phyloP scores from a whole-genome alignment of 2,113 vertebrate species.

The Ameiurus melas region DNA sequence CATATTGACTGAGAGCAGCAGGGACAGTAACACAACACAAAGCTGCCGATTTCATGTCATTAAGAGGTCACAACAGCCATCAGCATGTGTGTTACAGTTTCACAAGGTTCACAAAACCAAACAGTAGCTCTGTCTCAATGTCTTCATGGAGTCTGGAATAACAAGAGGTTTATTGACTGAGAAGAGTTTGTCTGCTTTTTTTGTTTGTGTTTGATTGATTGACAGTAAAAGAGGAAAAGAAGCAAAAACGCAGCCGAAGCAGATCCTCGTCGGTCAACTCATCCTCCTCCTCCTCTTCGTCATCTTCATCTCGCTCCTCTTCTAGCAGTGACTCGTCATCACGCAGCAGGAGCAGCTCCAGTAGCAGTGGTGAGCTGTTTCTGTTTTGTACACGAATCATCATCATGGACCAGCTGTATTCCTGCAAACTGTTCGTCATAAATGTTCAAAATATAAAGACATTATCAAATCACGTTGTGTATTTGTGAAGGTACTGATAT shows the following conservation, averaged over 20 bases:
- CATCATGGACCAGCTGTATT: not conserved
- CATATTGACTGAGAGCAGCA: not conserved
- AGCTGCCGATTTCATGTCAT: not conserved
- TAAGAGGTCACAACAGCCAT: not conserved
- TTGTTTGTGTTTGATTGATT: not conserved
- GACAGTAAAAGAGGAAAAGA: constrained; percentile 76
- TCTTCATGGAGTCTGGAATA: not conserved
- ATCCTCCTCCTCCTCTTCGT: constrained; percentile 64
- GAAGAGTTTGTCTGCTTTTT: not conserved
- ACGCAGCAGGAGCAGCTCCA: constrained; percentile 64
- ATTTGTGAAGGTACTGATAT: not conserved
- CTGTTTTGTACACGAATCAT: not conserved
- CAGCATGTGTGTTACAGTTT: not conserved
- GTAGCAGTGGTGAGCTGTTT: constrained; percentile 71
- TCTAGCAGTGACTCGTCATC: constrained; percentile 67
- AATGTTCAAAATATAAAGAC: not conserved
- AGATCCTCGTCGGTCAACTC: constrained; percentile 74
- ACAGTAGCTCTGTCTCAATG: not conserved
- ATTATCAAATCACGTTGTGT: not conserved
- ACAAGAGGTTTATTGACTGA: not conserved
- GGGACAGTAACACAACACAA: not conserved
- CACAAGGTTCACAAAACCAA: not conserved
- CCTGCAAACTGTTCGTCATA: not conserved
- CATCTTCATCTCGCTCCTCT: constrained; percentile 64
- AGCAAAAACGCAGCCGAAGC: constrained; percentile 81